Evolutionary conservation across 1,140 invertebrate species (phyloP), one percentile per base, ranked within the genome.

Genomic region (Ceratina australensis): DNA sequence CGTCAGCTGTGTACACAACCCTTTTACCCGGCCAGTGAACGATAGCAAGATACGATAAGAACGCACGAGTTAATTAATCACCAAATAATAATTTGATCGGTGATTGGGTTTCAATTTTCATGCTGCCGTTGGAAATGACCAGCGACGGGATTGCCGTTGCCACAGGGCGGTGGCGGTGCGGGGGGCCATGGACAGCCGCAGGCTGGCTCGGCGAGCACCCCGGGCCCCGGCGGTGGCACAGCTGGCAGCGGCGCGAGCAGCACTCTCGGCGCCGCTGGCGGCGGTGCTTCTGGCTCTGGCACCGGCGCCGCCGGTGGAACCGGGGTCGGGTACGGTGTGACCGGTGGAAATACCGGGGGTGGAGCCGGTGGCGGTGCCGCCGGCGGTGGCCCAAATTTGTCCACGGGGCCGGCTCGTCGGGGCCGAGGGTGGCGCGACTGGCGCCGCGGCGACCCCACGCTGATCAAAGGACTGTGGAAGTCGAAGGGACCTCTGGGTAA

Each of bases 401-500:
- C 76, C 33, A 5, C 33, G 8, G 80, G 76, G 4, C 81, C 81
- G 8, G 47, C 78, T 57, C 80, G 87, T 52, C 78, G 93, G 90
- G 93, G 93, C 82, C 90, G 92, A 67, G 94, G 94, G 15, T 95
- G 94, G 91, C 92, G 94, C 79, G 94, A 95, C 88, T 95, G 94
- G 94, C 90, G 94, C 75, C 92, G 94, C 57, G 94, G 94, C 52
- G 95, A 95, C 88, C 95, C 94, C 20, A 94, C 94, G 42, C 93
- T 95, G 74, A 94, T 95, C 91, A 95, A 95, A 90, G 94, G 94
- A 60, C 92, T 95, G 54, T 95, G 94, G 95, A 95, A 95, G 91
- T 88, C 89, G 60, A 90, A 89, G 81, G 90, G 90, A 52, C 94
- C 94, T 50, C 92, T 95, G 80, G 95, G 95, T 88, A 95, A 76